Evolutionary conservation across 2,797 vertebrate genomes (phyloP).

Genomic region (Protosalanx chinensis): DNA sequence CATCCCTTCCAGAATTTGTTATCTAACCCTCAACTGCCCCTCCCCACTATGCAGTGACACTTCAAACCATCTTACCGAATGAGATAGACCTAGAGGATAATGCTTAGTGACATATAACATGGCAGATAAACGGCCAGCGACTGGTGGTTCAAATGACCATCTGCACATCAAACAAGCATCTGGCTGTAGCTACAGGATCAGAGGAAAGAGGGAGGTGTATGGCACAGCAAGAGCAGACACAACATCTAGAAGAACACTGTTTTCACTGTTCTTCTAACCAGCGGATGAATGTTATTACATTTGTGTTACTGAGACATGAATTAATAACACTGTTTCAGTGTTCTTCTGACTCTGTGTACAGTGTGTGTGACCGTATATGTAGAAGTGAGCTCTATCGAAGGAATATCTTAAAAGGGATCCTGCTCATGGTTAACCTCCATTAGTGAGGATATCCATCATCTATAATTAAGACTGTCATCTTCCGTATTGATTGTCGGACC

Average conservation of each 20-base stretch:
- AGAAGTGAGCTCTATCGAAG: background rate
- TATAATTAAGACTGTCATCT: background rate
- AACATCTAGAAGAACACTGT: too few species aligned
- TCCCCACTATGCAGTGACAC: background rate
- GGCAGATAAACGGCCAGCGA: background rate
- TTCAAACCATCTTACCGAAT: background rate
- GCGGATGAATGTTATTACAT: too few species aligned
- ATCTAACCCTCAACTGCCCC: background rate
- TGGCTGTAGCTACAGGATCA: background rate
- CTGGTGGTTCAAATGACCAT: conserved; percentile 3
- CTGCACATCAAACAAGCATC: conserved; percentile 16
- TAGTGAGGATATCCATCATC: background rate
- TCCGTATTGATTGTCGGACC: too few species aligned
- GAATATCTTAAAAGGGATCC: background rate
- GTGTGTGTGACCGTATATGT: background rate
- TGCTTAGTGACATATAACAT: too few species aligned
- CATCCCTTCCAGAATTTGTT: background rate
- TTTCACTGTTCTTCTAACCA: background rate
- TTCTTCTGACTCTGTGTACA: background rate
- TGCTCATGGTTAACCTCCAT: background rate
- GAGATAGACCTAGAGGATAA: background rate
- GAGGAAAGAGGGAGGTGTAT: background rate
- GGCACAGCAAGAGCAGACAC: background rate
- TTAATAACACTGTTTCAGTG: too few species aligned
- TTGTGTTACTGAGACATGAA: too few species aligned